Conservation (phyloP, 2,113 vertebrate genomes). For the Axis porcinus region DNA sequence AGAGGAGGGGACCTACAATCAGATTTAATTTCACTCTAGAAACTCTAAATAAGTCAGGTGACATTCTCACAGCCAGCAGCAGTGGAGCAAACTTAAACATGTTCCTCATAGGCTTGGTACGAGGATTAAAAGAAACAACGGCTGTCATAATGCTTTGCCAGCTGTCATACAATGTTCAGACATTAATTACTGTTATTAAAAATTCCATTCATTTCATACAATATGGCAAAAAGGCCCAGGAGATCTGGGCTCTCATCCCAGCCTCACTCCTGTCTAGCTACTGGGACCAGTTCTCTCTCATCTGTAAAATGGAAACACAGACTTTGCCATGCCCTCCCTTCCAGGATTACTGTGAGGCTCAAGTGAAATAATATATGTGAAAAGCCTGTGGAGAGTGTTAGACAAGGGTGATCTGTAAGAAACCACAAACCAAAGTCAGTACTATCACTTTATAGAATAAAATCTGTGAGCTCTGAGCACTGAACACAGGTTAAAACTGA, state of each 20-base stretch:
- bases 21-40: constrained; percentile 1
- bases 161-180: background rate
- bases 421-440: background rate
- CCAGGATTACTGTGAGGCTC: background rate
- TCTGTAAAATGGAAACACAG: background rate
- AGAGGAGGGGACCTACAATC: background rate
- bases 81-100: background rate
- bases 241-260: background rate
- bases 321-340: background rate
- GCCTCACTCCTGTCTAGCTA: background rate
- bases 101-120: background rate
- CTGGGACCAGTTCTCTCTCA: background rate
- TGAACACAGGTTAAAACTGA: background rate
- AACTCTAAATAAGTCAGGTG: background rate
- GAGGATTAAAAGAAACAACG: background rate
- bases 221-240: background rate
- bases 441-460: background rate
- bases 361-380: background rate
- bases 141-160: background rate
- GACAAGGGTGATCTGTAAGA: background rate
- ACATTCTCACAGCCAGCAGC: background rate
- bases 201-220: background rate
- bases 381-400: background rate
- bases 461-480: background rate
- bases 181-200: background rate